Base-by-base conservation (phyloP, 2,888 invertebrate genomes). In the Drosophila conformis region DNA sequence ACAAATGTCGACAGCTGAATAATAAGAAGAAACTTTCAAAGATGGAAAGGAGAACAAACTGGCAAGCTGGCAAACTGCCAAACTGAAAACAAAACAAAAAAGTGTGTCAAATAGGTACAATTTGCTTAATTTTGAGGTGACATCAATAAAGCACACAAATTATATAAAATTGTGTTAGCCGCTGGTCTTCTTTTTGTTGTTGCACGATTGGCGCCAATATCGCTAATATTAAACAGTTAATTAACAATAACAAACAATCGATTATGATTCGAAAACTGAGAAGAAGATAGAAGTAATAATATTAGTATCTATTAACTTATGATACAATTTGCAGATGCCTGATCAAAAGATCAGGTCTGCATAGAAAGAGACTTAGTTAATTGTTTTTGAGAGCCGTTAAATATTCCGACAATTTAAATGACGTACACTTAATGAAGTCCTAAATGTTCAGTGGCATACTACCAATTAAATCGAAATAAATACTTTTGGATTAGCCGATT, bases 401-500 rank as follows among this genome's bases (percentile, higher is more conserved):
- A 51, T 42, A 10, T 15, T 8, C 29, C 29, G 7, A 13, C 21
- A 40, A 29, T 40, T 56, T 31, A n/a, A 40, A 40, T 29, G 38
- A n/a, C 8, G 27, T 38, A 11, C 6, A 36, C 27, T 8, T 52
- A 31, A 54, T 25, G 18, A 35, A 27, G 35, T 18, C 27, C 38
- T n/a, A 40, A 40, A 40, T 38, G n/a, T n/a, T n/a, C n/a, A 11
- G 21, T 11, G 7, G 29, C 53, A 53, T 52, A 29, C 33, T 21
- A 54, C 65, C 68, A 25, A 66, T 74, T 56, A 61, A 46, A 53
- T 60, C 42, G 21, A 40, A 33, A 40, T 8, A 48, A 15, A 69
- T 18, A 21, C 48, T 67, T 54, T 48, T 63, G 31, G 49, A 75
- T 80, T 77, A 82, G 58, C 54, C 52, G 48, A 60, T 69, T 80